Conservation (phyloP, 2,113 vertebrate genomes). For the Neoarius graeffei region DNA sequence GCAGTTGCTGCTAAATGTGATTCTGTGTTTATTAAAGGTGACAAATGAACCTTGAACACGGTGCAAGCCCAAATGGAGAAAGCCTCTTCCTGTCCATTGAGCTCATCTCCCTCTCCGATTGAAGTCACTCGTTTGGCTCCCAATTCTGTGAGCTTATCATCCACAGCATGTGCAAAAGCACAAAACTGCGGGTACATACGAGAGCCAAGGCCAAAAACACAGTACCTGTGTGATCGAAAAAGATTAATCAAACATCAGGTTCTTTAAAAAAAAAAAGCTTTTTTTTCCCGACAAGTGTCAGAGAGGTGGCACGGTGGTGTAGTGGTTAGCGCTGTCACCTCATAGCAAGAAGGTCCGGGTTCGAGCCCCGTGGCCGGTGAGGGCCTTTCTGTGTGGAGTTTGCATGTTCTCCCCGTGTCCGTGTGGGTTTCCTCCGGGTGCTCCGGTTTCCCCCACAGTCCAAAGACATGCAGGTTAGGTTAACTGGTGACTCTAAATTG, state of each 20-base stretch:
- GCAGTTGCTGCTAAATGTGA: background rate
- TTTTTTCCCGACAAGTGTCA: background rate
- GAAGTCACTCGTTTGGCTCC: slow-evolving; percentile 72
- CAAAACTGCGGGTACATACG: slow-evolving; percentile 86
- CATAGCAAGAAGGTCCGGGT: too few relatives aligned
- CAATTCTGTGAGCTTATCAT: slow-evolving; percentile 74
- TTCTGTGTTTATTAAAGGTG: background rate
- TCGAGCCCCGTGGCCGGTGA: too few relatives aligned
- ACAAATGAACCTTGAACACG: slow-evolving; percentile 73
- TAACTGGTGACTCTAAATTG: too few relatives aligned
- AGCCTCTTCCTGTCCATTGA: slow-evolving; percentile 78
- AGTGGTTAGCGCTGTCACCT: too few relatives aligned
- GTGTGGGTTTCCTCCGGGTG: too few relatives aligned
- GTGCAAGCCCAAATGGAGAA: slow-evolving; percentile 78
- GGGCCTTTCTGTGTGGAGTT: too few relatives aligned
- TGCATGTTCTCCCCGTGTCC: too few relatives aligned
- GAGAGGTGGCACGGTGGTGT: too few relatives aligned
- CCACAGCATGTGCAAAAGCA: slow-evolving; percentile 79
- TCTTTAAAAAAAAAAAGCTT: background rate
- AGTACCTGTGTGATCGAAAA: slow-evolving; percentile 68
- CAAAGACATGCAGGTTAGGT: too few relatives aligned
- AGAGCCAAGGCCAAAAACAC: slow-evolving; percentile 86
- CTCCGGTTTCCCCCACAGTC: too few relatives aligned
- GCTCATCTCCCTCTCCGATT: slow-evolving; percentile 81
- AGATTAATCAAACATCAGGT: background rate